A percentile compares a stretch with the other conserved stretches of the same genome.
Evolutionary conservation across 2,113 vertebrate species (phyloP).

Genomic region (Uria aalge): DNA sequence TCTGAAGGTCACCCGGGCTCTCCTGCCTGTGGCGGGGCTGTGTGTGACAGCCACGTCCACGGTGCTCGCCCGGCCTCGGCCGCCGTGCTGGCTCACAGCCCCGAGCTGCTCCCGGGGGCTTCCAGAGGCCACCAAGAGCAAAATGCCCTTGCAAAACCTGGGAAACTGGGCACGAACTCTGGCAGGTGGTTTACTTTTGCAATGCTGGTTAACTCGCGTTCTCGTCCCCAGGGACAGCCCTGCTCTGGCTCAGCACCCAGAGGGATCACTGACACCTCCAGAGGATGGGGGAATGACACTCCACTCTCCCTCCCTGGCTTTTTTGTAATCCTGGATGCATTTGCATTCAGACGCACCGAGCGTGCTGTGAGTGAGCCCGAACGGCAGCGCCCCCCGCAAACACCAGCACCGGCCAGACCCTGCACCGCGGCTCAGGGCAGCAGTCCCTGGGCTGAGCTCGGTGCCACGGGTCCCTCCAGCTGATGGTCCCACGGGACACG

Average conservation of each 20-base stretch:
- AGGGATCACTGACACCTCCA: neutral
- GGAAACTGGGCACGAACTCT: rapidly evolving
- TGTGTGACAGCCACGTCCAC: neutral
- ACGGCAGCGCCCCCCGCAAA: neutral
- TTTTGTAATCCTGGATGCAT: neutral
- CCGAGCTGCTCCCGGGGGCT: neutral
- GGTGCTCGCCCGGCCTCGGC: neutral
- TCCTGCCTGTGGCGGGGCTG: neutral
- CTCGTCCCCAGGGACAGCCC: neutral
- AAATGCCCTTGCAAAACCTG: neutral
- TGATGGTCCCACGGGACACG: rapidly evolving
- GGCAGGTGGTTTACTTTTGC: neutral
- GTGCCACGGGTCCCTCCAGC: neutral
- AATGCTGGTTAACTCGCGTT: neutral
- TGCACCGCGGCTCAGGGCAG: neutral
- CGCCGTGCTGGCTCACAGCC: neutral
- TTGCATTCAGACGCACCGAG: too few species aligned
- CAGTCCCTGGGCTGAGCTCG: rapidly evolving
- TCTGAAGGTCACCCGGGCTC: conserved; percentile 37
- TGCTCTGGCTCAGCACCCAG: neutral
- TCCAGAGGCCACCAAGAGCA: neutral
- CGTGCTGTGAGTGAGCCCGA: rapidly evolving
- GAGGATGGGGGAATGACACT: neutral
- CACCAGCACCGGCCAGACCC: neutral
- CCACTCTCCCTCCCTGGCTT: neutral